Evolutionary conservation across 2,113 vertebrate species (phyloP), one percentile per base, ranked within the genome.

Genomic region (Sitta europaea): DNA sequence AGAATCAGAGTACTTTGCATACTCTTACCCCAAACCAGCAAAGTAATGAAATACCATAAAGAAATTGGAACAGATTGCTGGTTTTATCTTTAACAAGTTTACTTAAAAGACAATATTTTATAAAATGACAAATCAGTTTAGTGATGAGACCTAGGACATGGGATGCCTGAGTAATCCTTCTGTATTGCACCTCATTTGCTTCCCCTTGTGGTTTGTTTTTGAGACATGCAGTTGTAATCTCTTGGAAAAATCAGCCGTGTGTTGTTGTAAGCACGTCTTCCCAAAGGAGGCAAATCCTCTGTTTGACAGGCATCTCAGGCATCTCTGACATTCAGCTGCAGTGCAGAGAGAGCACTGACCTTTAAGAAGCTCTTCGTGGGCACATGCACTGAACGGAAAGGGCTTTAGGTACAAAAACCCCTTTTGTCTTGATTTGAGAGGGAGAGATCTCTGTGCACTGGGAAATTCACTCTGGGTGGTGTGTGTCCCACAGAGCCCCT

Each of bases 391-490:
- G 31, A 53, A 31, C 14, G 24, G 48, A 43, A 90, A 43, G 24
- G 61, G 16, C 54, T 90, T 50, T 18, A 5, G 21, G 33, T 55
- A 36, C 7, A 13, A 47, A 58, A 91, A 67, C 2, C 19, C 15
- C 29, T 13, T 6, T 61, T 24, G 50, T 36, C 9, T 61, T 78
- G 10, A 31, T 48, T 35, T 33, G 48, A 10, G 22, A 36, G 33
- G 42, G 10, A 25, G n/a, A 67, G 27, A 6, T 5, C 21, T 36
- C 16, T 25, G 29, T 27, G 3, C 3, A 33, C 17, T 18, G 19
- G 59, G 45, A 65, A 36, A 38, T 11, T 1, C 1, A 0, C 1
- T 2, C 57, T 43, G 62, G 14, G 58, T n/a, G 5, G 9, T 18
- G 1, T n/a, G 8, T 63, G 12, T 78, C 12, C 78, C 12, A 0